Percentiles rank a stretch among this genome's conserved stretches.
Evolutionary conservation across 2,113 vertebrate genomes (phyloP).

Genomic region (Paedocypris sp.): DNA sequence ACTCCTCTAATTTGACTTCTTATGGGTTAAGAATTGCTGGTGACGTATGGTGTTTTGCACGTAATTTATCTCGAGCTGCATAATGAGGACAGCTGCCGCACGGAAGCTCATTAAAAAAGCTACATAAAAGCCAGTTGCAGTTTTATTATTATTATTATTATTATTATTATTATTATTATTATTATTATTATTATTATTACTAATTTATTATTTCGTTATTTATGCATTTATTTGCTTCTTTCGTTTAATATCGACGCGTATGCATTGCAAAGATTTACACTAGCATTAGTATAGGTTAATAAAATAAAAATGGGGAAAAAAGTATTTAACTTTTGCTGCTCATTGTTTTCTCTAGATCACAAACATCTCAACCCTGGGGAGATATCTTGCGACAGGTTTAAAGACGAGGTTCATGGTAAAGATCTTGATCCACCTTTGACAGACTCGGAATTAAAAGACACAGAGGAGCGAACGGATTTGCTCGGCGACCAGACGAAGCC

Average conservation of each 20-base stretch:
- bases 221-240: no score
- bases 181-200: constrained; percentile 16
- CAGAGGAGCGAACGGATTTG: constrained; percentile 69
- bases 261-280: no score
- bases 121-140: constrained; percentile 32
- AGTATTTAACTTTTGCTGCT: constrained; percentile 14
- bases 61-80: constrained; percentile 62
- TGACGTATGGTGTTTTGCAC: constrained; percentile 61
- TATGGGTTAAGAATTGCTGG: constrained; percentile 57
- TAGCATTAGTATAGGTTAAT: background rate
- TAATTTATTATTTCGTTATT: no score
- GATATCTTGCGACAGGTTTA: constrained; percentile 63
- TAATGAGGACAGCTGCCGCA: constrained; percentile 56
- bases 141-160: constrained; percentile 33
- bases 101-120: constrained; percentile 38
- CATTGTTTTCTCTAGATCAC: constrained; percentile 49
- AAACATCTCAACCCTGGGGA: constrained; percentile 63
- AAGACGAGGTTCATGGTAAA: constrained; percentile 61
- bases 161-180: constrained; percentile 21
- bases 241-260: no score
- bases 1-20: constrained; percentile 67
- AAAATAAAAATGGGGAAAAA: no score
- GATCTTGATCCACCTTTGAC: constrained; percentile 69
- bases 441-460: constrained; percentile 85
- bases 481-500: constrained; percentile 58